These are phyloP conservation scores for Tiliacea aurago DNA, from an alignment of 2,888 invertebrate species.

Conservation along the genomic window DNA sequence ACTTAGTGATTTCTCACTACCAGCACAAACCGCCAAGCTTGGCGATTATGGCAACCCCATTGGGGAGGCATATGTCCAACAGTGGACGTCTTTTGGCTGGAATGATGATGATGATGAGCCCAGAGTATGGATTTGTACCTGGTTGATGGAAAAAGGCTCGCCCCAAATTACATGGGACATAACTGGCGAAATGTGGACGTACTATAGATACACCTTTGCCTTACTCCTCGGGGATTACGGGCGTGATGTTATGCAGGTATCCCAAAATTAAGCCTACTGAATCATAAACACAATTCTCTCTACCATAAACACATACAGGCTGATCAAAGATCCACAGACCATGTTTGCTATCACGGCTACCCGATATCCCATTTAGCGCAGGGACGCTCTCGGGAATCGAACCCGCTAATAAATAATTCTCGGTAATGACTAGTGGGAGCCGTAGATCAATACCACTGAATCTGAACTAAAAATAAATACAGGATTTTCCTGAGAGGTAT, in stretches of 20 bases:
- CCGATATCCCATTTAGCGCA: constrained; percentile 62
- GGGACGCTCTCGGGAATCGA: constrained; percentile 58
- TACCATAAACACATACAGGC: constrained; percentile 24
- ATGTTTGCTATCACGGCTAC: constrained; percentile 54
- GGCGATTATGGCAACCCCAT: too few relatives aligned
- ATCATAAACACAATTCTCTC: constrained; percentile 18
- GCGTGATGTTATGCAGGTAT: not conserved
- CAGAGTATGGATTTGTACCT: too few relatives aligned
- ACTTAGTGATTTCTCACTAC: not conserved
- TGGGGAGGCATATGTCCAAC: too few relatives aligned
- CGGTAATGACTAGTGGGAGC: constrained; percentile 60
- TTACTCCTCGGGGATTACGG: too few relatives aligned
- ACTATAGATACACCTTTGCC: not conserved
- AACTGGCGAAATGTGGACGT: not conserved
- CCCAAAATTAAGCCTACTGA: not conserved
- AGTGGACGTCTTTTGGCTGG: too few relatives aligned
- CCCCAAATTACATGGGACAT: too few relatives aligned
- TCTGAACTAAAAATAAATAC: constrained; percentile 55
- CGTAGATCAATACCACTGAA: constrained; percentile 54
- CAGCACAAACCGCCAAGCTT: too few relatives aligned
- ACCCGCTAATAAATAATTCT: constrained; percentile 66
- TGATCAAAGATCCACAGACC: constrained; percentile 44
- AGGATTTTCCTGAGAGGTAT: constrained; percentile 24
- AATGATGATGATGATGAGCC: too few relatives aligned
- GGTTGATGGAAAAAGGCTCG: not conserved